These are phyloP conservation scores for Diadegma fenestrale DNA, from an alignment of 2,888 invertebrate species.

Conservation along the genomic window DNA sequence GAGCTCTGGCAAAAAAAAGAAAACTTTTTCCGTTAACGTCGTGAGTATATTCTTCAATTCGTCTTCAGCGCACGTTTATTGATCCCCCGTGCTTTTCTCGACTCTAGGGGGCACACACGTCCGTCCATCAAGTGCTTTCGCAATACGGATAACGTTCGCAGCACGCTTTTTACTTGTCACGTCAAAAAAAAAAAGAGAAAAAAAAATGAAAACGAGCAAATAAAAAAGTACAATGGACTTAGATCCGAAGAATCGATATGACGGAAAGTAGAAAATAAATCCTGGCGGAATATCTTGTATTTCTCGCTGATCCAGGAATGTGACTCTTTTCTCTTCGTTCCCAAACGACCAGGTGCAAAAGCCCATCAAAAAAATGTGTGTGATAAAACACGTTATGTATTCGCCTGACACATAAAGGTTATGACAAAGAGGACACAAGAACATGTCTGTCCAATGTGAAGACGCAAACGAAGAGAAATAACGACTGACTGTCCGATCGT, in stretches of 20 bases:
- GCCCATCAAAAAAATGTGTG: slow-evolving; percentile 5
- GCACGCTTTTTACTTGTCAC: slow-evolving; percentile 40
- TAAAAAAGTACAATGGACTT: background rate
- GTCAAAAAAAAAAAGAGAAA: slow-evolving; percentile 12
- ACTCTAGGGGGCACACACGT: background rate
- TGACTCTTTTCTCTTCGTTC: slow-evolving; percentile 25
- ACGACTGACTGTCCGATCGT: slow-evolving; percentile 21
- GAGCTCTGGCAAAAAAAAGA: background rate
- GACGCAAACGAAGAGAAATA: slow-evolving; percentile 8
- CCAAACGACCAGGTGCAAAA: slow-evolving; percentile 14
- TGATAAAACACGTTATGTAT: slow-evolving; percentile 22
- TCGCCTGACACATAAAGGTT: slow-evolving; percentile 8
- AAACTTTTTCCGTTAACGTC: slow-evolving; percentile 7
- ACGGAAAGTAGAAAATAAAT: slow-evolving; percentile 27
- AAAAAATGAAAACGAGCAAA: background rate
- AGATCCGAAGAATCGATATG: slow-evolving; percentile 18
- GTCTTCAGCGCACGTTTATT: slow-evolving; percentile 45
- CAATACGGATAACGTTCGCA: slow-evolving; percentile 1
- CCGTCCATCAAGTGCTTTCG: slow-evolving; percentile 17
- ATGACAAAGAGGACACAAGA: slow-evolving; percentile 14
- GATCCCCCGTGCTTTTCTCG: slow-evolving; percentile 54
- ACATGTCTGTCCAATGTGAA: slow-evolving; percentile 12
- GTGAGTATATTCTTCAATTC: slow-evolving; percentile 31
- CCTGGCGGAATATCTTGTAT: background rate
- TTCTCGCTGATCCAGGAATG: background rate